Evolutionary conservation across 1,140 invertebrate genomes (phyloP).

Genomic region (Anadara kagoshimensis): DNA sequence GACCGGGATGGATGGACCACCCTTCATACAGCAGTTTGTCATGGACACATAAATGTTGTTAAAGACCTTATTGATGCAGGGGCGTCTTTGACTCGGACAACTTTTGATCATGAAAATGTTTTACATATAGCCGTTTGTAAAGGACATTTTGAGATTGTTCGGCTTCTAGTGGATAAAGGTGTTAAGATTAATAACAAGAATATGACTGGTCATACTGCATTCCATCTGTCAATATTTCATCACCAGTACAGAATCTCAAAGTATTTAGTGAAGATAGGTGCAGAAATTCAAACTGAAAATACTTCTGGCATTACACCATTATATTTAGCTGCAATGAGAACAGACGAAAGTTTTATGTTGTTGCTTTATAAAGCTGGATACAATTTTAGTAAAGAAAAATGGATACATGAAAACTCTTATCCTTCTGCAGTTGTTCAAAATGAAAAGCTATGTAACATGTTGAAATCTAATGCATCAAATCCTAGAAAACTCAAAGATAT

Average conservation of each 20-base stretch:
- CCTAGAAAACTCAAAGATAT: conserved; percentile 11
- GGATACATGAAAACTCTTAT: conserved; percentile 38
- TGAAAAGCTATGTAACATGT: not conserved
- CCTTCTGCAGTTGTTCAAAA: conserved; percentile 29
- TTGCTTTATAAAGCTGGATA: conserved; percentile 52
- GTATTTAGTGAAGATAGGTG: conserved; percentile 54
- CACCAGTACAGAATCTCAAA: conserved; percentile 54
- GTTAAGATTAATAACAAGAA: conserved; percentile 48
- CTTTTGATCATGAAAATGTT: conserved; percentile 53
- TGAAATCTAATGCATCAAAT: conserved; percentile 24
- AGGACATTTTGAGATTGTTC: conserved; percentile 51
- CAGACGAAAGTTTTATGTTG: conserved; percentile 34
- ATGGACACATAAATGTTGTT: conserved; percentile 59
- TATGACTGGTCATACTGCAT: conserved; percentile 61
- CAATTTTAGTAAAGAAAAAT: conserved; percentile 46
- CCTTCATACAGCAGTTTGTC: conserved; percentile 64
- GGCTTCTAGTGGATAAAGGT: conserved; percentile 45
- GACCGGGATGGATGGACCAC: conserved; percentile 66
- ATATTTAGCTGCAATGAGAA: conserved; percentile 51
- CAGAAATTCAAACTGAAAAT: conserved; percentile 45
- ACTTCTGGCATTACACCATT: conserved; percentile 46
- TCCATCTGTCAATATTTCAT: conserved; percentile 61
- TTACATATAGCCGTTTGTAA: conserved; percentile 62
- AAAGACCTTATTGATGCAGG: conserved; percentile 49
- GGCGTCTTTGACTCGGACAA: conserved; percentile 48